Evolutionary conservation across 1,140 invertebrate species (phyloP).

Genomic region (Ceratina calcarata): DNA sequence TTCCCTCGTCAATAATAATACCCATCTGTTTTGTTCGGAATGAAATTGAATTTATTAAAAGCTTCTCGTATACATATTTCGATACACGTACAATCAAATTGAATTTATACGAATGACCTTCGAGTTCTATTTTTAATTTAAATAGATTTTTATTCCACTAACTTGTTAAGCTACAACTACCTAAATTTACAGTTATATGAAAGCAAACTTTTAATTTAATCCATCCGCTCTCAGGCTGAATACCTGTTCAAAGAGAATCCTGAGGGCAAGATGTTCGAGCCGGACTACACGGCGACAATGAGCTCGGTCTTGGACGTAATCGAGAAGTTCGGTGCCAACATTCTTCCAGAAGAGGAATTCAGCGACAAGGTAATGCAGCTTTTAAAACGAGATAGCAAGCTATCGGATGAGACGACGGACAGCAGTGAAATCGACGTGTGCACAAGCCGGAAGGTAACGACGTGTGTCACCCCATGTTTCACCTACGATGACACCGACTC

Average conservation of each 20-base stretch:
- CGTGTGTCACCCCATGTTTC: slow-evolving; percentile 1
- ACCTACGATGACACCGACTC: not conserved
- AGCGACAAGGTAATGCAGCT: not conserved
- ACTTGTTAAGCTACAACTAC: not conserved
- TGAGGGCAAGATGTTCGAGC: slow-evolving; percentile 81
- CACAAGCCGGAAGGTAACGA: not conserved
- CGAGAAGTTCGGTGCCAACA: slow-evolving; percentile 37
- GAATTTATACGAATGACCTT: too few relatives aligned
- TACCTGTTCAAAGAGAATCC: slow-evolving; percentile 82
- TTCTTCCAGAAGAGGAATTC: slow-evolving; percentile 50
- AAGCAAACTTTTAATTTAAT: too few relatives aligned
- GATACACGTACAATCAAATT: too few relatives aligned
- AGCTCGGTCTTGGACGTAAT: slow-evolving; percentile 56
- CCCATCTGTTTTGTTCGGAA: not conserved
- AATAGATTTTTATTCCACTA: too few relatives aligned
- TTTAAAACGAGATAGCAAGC: not conserved
- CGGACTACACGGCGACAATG: slow-evolving; percentile 75
- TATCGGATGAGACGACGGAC: not conserved
- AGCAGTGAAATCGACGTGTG: not conserved
- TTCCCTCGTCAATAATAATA: not conserved
- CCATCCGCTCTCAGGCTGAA: slow-evolving; percentile 72
- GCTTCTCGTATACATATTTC: not conserved
- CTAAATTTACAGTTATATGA: too few relatives aligned
- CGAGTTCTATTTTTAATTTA: too few relatives aligned
- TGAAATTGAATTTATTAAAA: not conserved